Percentiles rank a stretch among this genome's conserved stretches.
Conservation (phyloP, 2,888 invertebrate genomes). For the Fragum fragum region DNA sequence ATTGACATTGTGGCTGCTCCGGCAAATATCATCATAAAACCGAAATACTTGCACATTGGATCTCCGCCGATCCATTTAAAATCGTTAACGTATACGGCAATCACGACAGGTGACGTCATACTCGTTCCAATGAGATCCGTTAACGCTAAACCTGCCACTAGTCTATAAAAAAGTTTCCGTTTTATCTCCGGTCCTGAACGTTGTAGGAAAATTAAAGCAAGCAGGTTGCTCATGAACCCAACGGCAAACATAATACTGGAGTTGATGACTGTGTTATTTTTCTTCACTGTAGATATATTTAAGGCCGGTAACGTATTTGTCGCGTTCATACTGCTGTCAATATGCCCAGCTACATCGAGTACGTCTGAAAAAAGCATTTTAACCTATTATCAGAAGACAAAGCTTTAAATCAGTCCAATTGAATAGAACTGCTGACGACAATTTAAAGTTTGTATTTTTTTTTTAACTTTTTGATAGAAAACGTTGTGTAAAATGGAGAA, state of each 20-base stretch:
- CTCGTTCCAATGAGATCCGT: slow-evolving; percentile 86
- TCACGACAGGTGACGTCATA: slow-evolving; percentile 82
- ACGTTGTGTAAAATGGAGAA: no score
- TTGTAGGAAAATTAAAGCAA: slow-evolving; percentile 84
- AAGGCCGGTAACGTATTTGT: slow-evolving; percentile 32
- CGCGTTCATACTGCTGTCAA: slow-evolving; percentile 27
- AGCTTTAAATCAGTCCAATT: no score
- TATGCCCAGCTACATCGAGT: not conserved
- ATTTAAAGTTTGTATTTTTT: no score
- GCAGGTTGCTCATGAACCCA: slow-evolving; percentile 84
- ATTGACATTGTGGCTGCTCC: slow-evolving; percentile 85
- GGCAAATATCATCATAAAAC: slow-evolving; percentile 85
- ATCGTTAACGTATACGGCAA: slow-evolving; percentile 81
- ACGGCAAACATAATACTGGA: slow-evolving; percentile 78
- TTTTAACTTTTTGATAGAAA: no score
- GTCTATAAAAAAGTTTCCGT: slow-evolving; percentile 85
- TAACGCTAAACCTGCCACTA: slow-evolving; percentile 84
- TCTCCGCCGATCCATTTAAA: slow-evolving; percentile 82
- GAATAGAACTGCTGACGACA: no score
- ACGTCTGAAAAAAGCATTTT: slow-evolving; percentile 20
- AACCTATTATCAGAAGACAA: no score
- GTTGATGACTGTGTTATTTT: slow-evolving; percentile 65
- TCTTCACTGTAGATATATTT: slow-evolving; percentile 55
- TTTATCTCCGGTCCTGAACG: slow-evolving; percentile 79
- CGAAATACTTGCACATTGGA: slow-evolving; percentile 84